Percentiles rank a stretch among this genome's conserved stretches.
Evolutionary conservation across 2,888 invertebrate species (phyloP).

Genomic region (Pollenia angustigena): DNA sequence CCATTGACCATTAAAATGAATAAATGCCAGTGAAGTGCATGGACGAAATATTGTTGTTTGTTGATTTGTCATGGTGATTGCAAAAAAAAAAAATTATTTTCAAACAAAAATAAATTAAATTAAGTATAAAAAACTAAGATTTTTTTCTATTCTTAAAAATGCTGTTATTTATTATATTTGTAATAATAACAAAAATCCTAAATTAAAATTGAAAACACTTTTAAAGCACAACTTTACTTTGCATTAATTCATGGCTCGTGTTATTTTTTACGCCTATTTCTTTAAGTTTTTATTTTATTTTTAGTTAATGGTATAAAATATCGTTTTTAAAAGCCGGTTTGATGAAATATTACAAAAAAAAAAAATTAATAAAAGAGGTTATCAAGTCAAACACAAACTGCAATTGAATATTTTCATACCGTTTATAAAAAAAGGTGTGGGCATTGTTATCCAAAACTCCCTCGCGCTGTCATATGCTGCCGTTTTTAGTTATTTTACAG

Average conservation of each 20-base stretch:
- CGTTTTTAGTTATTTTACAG: no score
- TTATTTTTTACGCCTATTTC: not conserved
- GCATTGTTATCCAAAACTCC: not conserved
- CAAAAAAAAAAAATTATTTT: slow-evolving; percentile 7
- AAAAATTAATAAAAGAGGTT: no score
- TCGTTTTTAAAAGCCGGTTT: no score
- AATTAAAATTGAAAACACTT: slow-evolving; percentile 20
- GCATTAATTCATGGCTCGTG: slow-evolving; percentile 4
- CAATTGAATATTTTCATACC: not conserved
- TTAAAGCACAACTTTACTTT: slow-evolving; percentile 2
- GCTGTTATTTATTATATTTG: slow-evolving; percentile 9
- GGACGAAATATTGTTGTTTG: slow-evolving; percentile 45
- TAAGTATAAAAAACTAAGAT: slow-evolving; percentile 25
- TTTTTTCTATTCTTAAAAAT: slow-evolving; percentile 42
- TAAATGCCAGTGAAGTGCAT: slow-evolving; percentile 43
- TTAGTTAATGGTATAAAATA: no score
- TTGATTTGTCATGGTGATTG: slow-evolving; percentile 59
- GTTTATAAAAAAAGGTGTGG: not conserved
- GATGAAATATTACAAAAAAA: no score
- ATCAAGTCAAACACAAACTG: no score
- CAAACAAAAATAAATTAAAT: slow-evolving; percentile 18
- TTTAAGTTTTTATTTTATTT: no score
- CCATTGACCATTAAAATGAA: slow-evolving; percentile 63
- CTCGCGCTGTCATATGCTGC: not conserved
- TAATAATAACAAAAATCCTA: slow-evolving; percentile 22